Percentiles rank a stretch among this genome's conserved stretches.
Evolutionary conservation across 2,888 invertebrate genomes (phyloP).

Genomic region (Pinctada fucata): DNA sequence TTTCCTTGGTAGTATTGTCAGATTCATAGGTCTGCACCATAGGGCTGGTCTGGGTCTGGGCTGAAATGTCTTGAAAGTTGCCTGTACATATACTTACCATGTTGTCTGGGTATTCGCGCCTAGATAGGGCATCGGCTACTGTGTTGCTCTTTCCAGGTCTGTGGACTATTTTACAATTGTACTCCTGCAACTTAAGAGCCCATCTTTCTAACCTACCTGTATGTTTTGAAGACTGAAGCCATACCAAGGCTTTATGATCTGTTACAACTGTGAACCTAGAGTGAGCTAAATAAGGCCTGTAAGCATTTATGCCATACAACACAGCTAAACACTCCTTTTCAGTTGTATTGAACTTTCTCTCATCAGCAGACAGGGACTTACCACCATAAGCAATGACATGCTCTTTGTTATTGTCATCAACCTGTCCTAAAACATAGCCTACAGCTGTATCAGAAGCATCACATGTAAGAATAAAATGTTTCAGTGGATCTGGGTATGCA

Average conservation of each 20-base stretch:
- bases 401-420: constrained; percentile 33
- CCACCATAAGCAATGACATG: constrained; percentile 40
- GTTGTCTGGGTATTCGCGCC: constrained; percentile 3
- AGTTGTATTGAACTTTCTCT: constrained; percentile 35
- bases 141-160: constrained; percentile 26
- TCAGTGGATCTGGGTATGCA: constrained; percentile 37
- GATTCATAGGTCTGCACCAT: not conserved
- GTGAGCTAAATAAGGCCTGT: constrained; percentile 34
- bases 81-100: no score
- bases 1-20: not conserved
- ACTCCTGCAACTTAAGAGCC: no score
- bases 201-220: no score
- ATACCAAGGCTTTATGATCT: constrained; percentile 41
- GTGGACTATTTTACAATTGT: constrained; percentile 28
- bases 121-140: constrained; percentile 10
- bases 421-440: constrained; percentile 47
- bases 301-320: constrained; percentile 37
- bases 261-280: constrained; percentile 36
- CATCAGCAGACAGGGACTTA: constrained; percentile 19
- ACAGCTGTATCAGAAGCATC: constrained; percentile 41
- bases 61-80: no score
- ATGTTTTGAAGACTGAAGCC: no score
- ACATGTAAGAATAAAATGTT: constrained; percentile 38
- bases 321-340: constrained; percentile 42
- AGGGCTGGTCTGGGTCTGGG: not conserved